Evolutionary conservation across 2,888 invertebrate genomes (phyloP), one percentile per base, ranked within the genome.

Genomic region (Dasypolia templi): DNA sequence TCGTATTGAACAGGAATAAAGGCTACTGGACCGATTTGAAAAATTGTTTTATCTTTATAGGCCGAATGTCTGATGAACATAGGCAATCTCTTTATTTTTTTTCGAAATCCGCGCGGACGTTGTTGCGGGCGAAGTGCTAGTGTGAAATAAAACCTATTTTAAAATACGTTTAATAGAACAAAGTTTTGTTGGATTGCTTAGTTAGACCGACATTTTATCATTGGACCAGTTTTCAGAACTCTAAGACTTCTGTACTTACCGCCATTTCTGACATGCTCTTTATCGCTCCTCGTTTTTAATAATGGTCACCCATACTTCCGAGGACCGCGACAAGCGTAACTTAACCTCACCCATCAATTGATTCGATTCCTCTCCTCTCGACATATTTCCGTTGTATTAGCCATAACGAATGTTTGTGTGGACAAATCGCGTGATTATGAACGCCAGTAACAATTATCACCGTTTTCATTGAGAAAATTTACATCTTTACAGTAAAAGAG

Each of bases 361-460:
- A 32, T 35, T 35, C 7, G 1, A 74, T 74, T 42, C n/a, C n/a
- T n/a, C n/a, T n/a, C n/a, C n/a, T n/a, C n/a, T n/a, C n/a, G n/a
- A n/a, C n/a, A n/a, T n/a, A n/a, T n/a, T n/a, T n/a, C n/a, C n/a
- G n/a, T n/a, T n/a, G n/a, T n/a, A n/a, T n/a, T n/a, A n/a, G n/a
- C n/a, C n/a, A n/a, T n/a, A 44, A 29, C 14, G 0, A 78, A 35
- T 44, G 14, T n/a, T 22, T 62, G 9, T 44, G 44, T 44, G 12
- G 2, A 32, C 26, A 9, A 4, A 22, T 29, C 26, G 11, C 39
- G 32, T 49, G 19, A 67, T 46, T 39, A 46, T 53, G 14, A 62
- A 61, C 56, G 65, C 55, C 42, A 61, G 59, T 64, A 68, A 55
- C 35, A 59, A 68, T 66, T 49, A 81, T 64, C 44, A 44, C 32